Evolutionary conservation across 30 jellyfish, hydroid and myxozoan species (phyloP).

Genomic region (Cassiopea xamachana): DNA sequence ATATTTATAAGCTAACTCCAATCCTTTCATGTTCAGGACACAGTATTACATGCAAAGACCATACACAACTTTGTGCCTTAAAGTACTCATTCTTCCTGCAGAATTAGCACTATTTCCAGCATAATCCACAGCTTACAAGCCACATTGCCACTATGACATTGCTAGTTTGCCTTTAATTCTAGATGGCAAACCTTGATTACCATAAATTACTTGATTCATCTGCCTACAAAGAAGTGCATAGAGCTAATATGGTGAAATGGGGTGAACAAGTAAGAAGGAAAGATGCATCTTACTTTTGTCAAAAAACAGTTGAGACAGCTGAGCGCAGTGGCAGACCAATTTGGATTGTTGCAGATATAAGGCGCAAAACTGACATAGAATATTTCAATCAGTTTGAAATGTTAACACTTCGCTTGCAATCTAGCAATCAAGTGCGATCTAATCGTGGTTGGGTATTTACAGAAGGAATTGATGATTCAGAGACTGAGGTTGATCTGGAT

Average conservation of each 20-base stretch:
- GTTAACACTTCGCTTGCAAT: slow-evolving; percentile 42
- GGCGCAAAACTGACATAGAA: slow-evolving; percentile 76
- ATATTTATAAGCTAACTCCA: too few relatives aligned
- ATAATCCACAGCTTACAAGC: too few relatives aligned
- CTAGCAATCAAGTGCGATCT: slow-evolving; percentile 45
- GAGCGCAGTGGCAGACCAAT: slow-evolving; percentile 12
- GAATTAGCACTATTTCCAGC: too few relatives aligned
- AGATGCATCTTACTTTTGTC: slow-evolving; percentile 74
- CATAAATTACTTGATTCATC: slow-evolving; percentile 81
- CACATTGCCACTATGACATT: background rate
- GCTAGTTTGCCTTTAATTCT: background rate
- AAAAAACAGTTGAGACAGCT: slow-evolving; percentile 48
- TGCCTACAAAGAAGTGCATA: slow-evolving; percentile 71
- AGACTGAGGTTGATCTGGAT: slow-evolving; percentile 86
- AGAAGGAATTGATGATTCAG: slow-evolving; percentile 83
- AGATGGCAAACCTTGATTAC: slow-evolving; percentile 52
- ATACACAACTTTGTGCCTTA: too few relatives aligned
- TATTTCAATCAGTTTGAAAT: slow-evolving; percentile 51
- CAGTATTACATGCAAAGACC: too few relatives aligned
- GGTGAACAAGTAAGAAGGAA: slow-evolving; percentile 75
- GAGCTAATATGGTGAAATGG: slow-evolving; percentile 88
- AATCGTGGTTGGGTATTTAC: slow-evolving; percentile 85
- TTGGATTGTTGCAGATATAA: slow-evolving; percentile 82
- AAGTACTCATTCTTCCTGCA: too few relatives aligned
- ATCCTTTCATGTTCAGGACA: too few relatives aligned